Evolutionary conservation across 2,113 vertebrate genomes (phyloP), one percentile per base, ranked within the genome.

Genomic region (Mobula hypostoma): DNA sequence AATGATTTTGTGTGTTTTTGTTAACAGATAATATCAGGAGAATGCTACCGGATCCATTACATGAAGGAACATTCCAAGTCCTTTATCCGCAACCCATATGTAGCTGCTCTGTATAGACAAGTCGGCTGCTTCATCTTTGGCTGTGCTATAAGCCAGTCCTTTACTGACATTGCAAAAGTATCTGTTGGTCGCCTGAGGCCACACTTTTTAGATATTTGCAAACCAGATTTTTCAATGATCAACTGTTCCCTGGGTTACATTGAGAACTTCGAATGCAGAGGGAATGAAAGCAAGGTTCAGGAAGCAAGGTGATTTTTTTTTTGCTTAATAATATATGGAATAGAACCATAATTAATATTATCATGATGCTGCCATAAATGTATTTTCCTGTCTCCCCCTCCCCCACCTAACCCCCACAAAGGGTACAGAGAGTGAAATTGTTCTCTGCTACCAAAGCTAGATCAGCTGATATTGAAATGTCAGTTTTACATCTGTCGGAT

Each of bases 91-190:
- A 99, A 99, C 95, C 98, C 98, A 14, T 99, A 99, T 0, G 97
- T 99, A 66, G 97, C 98, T 0, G 98, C 98, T 0, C 97, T 99
- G 95, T 99, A 99, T 95, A 99, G 98, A 96, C 98, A 99, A 96
- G 97, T 99, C 95, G 99, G 99, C 0, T 98, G 99, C 95, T 99
- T 99, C 77, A 97, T 98, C 95, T 99, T 99, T 0, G 99, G 99
- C 95, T 99, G 98, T 0, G 98, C 98, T 88, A 96, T 99, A 96
- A 99, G 99, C 97, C 99, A 99, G 96, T 99, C 98, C 27, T 99
- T 99, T 96, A 99, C 99, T 36, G 98, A 99, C 97, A 99, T 99
- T 68, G 99, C 99, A 95, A 99, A 99, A 96, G 98, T 99, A 95
- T 99, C 99, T 0, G 98, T 99, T n/a, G 99, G 99, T 32, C 98